Evolutionary conservation across 2,113 vertebrate species (phyloP).

Genomic region (Spilogale gracilis): DNA sequence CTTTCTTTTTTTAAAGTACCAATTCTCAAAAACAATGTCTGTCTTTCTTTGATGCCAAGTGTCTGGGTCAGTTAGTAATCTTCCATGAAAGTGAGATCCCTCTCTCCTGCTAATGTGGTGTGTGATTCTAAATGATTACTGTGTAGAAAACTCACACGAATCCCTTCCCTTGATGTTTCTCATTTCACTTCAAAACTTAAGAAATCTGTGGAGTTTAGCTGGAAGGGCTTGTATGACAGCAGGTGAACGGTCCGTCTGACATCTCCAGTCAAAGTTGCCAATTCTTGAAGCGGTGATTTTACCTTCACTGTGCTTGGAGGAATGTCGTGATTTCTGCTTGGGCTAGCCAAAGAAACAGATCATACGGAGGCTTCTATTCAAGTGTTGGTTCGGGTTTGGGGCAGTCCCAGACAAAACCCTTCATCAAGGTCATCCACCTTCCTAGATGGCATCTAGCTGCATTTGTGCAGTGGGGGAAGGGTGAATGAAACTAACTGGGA

Average conservation of each 20-base stretch:
- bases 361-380: background rate
- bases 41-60: background rate
- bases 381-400: background rate
- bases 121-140: background rate
- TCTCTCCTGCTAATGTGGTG: background rate
- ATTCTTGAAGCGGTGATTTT: background rate
- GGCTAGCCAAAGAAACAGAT: background rate
- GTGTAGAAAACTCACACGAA: background rate
- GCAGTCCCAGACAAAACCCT: background rate
- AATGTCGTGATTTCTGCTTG: background rate
- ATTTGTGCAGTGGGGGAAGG: background rate
- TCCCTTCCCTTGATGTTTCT: background rate
- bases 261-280: background rate
- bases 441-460: background rate
- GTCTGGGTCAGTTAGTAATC: background rate
- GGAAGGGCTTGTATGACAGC: background rate
- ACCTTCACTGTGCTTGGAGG: background rate
- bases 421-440: background rate
- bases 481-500: background rate
- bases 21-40: background rate
- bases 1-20: background rate
- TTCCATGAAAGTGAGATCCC: background rate
- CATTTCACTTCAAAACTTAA: background rate
- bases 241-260: background rate
- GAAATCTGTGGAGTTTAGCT: background rate